A percentile compares a stretch with the other conserved stretches of the same genome.
phyloP scores from a whole-genome alignment of 1,140 invertebrate genomes.

The Hyphantria cunea region DNA sequence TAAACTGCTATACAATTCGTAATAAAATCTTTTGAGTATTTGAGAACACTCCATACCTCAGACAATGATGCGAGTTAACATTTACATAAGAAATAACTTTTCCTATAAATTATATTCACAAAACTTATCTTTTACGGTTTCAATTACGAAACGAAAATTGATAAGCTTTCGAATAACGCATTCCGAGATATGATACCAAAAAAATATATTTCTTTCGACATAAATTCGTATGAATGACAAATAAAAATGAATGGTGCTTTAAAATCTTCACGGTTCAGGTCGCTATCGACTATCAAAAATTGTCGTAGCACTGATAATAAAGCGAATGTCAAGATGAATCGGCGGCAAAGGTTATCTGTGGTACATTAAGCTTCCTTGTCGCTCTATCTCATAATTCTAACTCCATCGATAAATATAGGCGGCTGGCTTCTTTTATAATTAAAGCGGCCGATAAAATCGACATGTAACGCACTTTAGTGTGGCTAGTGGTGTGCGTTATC shows the following conservation, averaged over 20 bases:
- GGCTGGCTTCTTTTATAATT: constrained; percentile 60
- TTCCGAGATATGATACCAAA: neutral
- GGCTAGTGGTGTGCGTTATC: constrained; percentile 54
- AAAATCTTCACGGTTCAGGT: constrained; percentile 11
- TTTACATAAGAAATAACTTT: neutral
- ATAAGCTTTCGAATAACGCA: neutral
- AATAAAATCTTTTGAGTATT: no score
- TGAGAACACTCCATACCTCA: neutral
- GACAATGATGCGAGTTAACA: neutral
- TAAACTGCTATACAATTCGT: no score
- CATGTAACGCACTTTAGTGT: constrained; percentile 51
- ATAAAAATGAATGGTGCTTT: constrained; percentile 18
- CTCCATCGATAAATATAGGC: constrained; percentile 47
- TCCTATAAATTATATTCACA: neutral
- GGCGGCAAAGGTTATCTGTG: constrained; percentile 35
- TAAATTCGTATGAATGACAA: constrained; percentile 16
- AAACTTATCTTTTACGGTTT: neutral
- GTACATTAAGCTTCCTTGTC: constrained; percentile 53
- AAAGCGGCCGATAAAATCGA: constrained; percentile 64
- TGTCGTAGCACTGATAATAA: constrained; percentile 33
- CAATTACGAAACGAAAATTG: neutral
- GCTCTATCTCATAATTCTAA: constrained; percentile 50
- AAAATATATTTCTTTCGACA: neutral
- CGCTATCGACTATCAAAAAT: constrained; percentile 33
- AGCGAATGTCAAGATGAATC: constrained; percentile 38